Conservation (phyloP, 2,888 invertebrate genomes). For the Tridacna crocea region DNA sequence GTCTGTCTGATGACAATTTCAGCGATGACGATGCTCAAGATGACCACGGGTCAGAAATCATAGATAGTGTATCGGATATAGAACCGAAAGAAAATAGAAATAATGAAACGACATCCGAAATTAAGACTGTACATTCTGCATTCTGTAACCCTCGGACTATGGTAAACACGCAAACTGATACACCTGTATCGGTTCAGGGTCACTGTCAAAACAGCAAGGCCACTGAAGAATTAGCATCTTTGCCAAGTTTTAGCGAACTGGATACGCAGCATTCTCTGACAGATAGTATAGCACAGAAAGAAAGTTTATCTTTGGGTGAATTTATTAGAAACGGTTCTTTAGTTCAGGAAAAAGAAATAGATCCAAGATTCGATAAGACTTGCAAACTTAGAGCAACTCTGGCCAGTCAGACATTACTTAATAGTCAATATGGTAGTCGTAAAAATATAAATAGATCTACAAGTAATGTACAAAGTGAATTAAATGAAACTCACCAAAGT, state of each 20-base stretch:
- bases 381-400: too few species aligned
- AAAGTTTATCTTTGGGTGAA: background rate
- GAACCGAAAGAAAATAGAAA: background rate
- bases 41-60: background rate
- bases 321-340: too few species aligned
- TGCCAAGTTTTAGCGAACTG: background rate
- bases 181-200: background rate
- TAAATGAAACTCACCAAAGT: too few species aligned
- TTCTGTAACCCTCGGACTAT: background rate
- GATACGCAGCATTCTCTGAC: background rate
- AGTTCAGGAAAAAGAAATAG: too few species aligned
- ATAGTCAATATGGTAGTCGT: too few species aligned
- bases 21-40: background rate
- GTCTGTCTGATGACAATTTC: background rate
- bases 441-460: too few species aligned
- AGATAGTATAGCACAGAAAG: background rate
- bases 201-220: background rate
- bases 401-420: too few species aligned
- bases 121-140: background rate
- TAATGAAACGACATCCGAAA: background rate
- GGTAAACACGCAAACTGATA: background rate
- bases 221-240: background rate
- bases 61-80: background rate
- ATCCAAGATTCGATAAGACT: too few species aligned
- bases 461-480: too few species aligned